phyloP scores from a whole-genome alignment of 2,113 vertebrate species.

The Cariama cristata region DNA sequence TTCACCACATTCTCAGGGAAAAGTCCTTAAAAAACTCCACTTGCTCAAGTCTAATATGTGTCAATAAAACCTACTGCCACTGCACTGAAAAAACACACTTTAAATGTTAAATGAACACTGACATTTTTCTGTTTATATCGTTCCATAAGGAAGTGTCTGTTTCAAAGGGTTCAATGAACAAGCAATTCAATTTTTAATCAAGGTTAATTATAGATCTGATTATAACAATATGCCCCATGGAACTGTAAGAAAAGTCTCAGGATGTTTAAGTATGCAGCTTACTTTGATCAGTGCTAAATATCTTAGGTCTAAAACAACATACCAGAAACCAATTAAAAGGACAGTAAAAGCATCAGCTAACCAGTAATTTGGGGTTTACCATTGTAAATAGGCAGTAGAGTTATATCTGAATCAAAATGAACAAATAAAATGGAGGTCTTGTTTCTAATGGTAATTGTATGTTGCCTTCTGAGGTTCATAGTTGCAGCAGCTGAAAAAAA shows the following conservation, averaged over 20 bases:
- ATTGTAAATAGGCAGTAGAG: neutral
- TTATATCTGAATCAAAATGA: neutral
- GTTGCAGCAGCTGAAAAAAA: neutral
- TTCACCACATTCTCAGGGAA: neutral
- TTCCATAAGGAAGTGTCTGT: neutral
- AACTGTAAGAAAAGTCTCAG: neutral
- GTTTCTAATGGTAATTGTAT: neutral
- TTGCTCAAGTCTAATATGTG: neutral
- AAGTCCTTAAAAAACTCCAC: neutral
- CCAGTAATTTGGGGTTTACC: neutral
- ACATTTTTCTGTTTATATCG: neutral
- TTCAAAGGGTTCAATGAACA: neutral
- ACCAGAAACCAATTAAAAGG: neutral
- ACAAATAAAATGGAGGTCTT: neutral
- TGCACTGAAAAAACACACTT: neutral
- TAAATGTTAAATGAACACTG: neutral
- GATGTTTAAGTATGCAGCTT: neutral
- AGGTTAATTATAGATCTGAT: neutral
- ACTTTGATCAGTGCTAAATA: neutral
- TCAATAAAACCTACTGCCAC: neutral
- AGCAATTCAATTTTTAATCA: slow-evolving; percentile 7
- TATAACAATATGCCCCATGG: neutral
- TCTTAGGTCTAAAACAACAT: neutral
- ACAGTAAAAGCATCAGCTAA: neutral
- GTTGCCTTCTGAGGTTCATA: neutral